phyloP scores from a whole-genome alignment of 2,888 invertebrate species.

The Acleris laterana region DNA sequence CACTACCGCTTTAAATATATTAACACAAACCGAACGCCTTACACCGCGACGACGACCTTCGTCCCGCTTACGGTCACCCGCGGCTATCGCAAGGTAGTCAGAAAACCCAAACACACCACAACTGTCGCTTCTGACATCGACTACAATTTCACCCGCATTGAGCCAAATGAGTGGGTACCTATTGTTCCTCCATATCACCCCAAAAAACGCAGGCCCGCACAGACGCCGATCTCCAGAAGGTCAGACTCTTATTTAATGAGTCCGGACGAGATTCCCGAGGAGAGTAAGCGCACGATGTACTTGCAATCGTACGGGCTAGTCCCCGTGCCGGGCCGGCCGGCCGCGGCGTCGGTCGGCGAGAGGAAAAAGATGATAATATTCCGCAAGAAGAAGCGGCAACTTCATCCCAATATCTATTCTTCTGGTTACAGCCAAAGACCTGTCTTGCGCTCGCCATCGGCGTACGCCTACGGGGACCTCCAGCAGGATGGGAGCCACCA shows the following conservation, averaged over 20 bases:
- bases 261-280: conserved; percentile 41
- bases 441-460: conserved; percentile 49
- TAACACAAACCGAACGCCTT: conserved; percentile 49
- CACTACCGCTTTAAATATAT: conserved; percentile 54
- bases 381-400: conserved; percentile 59
- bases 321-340: conserved; percentile 56
- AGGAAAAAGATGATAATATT: conserved; percentile 65
- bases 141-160: conserved; percentile 55
- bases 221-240: conserved; percentile 57
- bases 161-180: conserved; percentile 77
- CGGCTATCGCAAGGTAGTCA: conserved; percentile 67
- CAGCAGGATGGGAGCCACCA: conserved; percentile 61
- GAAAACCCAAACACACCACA: conserved; percentile 60
- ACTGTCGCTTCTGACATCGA: conserved; percentile 37
- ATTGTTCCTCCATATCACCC: conserved; percentile 71
- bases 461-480: conserved; percentile 55
- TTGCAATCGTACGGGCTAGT: conserved; percentile 69
- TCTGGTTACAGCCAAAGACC: conserved; percentile 65
- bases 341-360: conserved; percentile 38
- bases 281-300: conserved; percentile 61
- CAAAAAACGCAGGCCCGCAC: conserved; percentile 50
- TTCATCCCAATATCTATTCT: conserved; percentile 60
- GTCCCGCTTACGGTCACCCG: conserved; percentile 54
- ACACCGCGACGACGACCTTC: conserved; percentile 49
- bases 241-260: conserved; percentile 52